These are phyloP conservation scores for Carcharodon carcharias DNA, from an alignment of 2,797 vertebrate genomes.

Conservation along the genomic window DNA sequence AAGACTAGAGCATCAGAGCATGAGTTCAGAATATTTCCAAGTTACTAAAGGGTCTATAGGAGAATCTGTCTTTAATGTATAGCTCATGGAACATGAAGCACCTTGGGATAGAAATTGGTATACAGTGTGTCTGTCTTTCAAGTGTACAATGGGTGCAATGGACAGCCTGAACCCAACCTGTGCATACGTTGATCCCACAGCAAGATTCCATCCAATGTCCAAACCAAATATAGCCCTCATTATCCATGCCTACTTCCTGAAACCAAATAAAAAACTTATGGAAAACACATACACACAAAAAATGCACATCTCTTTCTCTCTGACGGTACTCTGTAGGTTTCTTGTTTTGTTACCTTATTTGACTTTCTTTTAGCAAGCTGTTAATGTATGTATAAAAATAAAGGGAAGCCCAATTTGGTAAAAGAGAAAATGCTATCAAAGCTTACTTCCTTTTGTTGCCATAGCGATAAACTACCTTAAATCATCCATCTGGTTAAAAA, in stretches of 20 bases:
- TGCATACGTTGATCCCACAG: neutral
- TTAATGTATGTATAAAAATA: neutral
- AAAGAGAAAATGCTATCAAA: neutral
- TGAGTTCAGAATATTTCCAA: neutral
- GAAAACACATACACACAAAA: neutral
- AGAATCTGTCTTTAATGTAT: neutral
- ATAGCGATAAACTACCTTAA: neutral
- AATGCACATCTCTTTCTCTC: neutral
- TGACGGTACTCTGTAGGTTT: neutral
- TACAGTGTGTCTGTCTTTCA: neutral
- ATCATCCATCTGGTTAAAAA: neutral
- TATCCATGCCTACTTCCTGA: neutral
- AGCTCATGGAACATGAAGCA: neutral
- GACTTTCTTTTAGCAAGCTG: neutral
- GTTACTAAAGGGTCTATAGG: neutral
- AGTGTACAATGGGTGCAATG: neutral
- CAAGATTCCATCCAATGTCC: neutral
- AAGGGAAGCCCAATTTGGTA: neutral
- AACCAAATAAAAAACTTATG: neutral
- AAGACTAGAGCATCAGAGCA: neutral
- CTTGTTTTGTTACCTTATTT: neutral
- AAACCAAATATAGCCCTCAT: neutral
- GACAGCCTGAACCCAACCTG: neutral
- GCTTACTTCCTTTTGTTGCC: neutral
- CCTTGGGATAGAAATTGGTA: neutral